Conservation (phyloP, 2,797 vertebrate species). For the Eremophila alpestris region DNA sequence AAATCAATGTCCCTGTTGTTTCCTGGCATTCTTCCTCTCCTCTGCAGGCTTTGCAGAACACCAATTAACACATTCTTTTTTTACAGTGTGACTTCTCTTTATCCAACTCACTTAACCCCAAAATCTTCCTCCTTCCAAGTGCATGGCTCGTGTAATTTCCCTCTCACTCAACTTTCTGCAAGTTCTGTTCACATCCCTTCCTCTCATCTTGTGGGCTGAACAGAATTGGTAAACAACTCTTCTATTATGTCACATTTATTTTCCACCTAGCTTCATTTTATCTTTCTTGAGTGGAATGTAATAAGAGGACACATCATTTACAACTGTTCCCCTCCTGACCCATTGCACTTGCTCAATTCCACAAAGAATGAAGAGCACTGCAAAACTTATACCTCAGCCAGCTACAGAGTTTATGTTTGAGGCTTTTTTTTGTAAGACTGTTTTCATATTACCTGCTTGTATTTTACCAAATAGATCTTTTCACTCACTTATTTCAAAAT, state of each 20-base stretch:
- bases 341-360: conserved; percentile 33
- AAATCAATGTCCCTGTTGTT: conserved; percentile 30
- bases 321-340: conserved; percentile 54
- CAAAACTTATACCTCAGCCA: conserved; percentile 11
- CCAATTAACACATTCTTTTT: conserved; percentile 9
- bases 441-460: neutral
- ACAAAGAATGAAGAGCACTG: conserved; percentile 18
- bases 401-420: neutral
- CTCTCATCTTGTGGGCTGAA: neutral
- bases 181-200: neutral
- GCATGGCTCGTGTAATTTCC: neutral
- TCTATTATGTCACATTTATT: conserved; percentile 66
- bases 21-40: conserved; percentile 17
- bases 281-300: conserved; percentile 57
- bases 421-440: neutral
- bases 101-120: neutral
- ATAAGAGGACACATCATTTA: conserved; percentile 58
- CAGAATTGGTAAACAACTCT: conserved; percentile 58
- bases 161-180: conserved; percentile 10
- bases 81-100: neutral
- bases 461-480: neutral
- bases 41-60: conserved; percentile 4
- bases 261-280: conserved; percentile 60
- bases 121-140: neutral
- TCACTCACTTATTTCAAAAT: neutral